Evolutionary conservation across 2,888 invertebrate genomes (phyloP).

Genomic region (Clostera curtula): DNA sequence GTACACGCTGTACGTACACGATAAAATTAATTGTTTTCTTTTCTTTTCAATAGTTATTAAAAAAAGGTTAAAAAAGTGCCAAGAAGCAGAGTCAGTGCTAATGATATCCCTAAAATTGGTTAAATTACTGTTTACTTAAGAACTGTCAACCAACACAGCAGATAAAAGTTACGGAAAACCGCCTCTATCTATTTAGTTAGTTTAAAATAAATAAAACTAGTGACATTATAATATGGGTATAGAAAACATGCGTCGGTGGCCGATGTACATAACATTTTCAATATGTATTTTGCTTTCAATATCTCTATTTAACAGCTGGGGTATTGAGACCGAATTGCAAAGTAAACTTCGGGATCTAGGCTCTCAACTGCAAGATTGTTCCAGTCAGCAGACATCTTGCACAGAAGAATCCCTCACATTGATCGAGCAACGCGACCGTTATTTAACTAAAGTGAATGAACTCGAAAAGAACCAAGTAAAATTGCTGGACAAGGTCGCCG

Average conservation of each 20-base stretch:
- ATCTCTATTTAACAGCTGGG: constrained; percentile 68
- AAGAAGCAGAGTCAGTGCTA: too few species aligned
- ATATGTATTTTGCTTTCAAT: constrained; percentile 58
- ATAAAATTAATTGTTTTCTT: too few species aligned
- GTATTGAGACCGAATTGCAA: constrained; percentile 56
- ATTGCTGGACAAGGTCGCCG: constrained; percentile 40
- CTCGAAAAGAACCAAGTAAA: constrained; percentile 48
- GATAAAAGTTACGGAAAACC: too few species aligned
- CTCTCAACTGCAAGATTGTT: constrained; percentile 58
- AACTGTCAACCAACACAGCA: too few species aligned
- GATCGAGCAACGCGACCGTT: constrained; percentile 54
- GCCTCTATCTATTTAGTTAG: too few species aligned
- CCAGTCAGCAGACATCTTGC: constrained; percentile 54
- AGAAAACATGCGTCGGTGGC: constrained; percentile 72
- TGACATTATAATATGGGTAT: constrained; percentile 67
- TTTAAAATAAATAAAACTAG: too few species aligned
- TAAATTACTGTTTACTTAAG: too few species aligned
- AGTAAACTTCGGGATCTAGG: constrained; percentile 47
- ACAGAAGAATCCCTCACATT: constrained; percentile 59
- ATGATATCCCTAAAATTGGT: too few species aligned
- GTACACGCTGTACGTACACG: too few species aligned
- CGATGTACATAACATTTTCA: constrained; percentile 61
- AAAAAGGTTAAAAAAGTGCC: too few species aligned
- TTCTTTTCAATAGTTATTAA: too few species aligned
- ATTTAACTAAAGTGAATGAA: constrained; percentile 48